Percentiles rank a stretch among this genome's conserved stretches.
Evolutionary conservation across 1,140 invertebrate species (phyloP).

Genomic region (Drosophila albomicans): DNA sequence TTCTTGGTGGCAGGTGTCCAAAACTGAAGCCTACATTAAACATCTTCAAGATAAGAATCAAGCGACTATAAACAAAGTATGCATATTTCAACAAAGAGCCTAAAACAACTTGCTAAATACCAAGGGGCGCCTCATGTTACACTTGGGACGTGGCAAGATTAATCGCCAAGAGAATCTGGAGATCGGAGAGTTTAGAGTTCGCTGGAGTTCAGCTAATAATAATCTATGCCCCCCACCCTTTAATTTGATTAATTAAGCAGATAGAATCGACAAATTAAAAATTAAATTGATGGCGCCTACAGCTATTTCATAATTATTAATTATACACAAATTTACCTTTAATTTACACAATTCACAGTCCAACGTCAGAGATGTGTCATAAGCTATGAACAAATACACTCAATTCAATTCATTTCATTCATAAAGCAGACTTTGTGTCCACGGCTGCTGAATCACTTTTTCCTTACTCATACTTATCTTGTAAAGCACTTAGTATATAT

Average conservation of each 20-base stretch:
- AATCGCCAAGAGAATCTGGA: constrained; percentile 48
- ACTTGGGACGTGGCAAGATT: constrained; percentile 68
- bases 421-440: constrained; percentile 38
- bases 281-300: constrained; percentile 25
- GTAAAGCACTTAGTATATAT: constrained; percentile 1
- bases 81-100: constrained; percentile 20
- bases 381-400: background rate
- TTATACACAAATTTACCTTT: constrained; percentile 35
- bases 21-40: constrained; percentile 41
- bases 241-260: constrained; percentile 75
- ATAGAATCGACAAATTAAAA: constrained; percentile 9
- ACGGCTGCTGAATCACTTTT: constrained; percentile 27
- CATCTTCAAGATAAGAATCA: constrained; percentile 39
- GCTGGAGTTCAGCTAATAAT: constrained; percentile 25
- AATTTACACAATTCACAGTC: background rate
- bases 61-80: constrained; percentile 15
- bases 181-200: constrained; percentile 39
- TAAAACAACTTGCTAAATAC: constrained; percentile 58
- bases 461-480: background rate
- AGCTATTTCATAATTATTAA: constrained; percentile 58
- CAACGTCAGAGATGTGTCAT: constrained; percentile 14
- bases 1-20: constrained; percentile 33
- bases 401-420: constrained; percentile 6
- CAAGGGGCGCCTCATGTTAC: constrained; percentile 67
- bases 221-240: constrained; percentile 21